Conservation (phyloP, 1,140 invertebrate genomes). For the Magallana ariakensis region DNA sequence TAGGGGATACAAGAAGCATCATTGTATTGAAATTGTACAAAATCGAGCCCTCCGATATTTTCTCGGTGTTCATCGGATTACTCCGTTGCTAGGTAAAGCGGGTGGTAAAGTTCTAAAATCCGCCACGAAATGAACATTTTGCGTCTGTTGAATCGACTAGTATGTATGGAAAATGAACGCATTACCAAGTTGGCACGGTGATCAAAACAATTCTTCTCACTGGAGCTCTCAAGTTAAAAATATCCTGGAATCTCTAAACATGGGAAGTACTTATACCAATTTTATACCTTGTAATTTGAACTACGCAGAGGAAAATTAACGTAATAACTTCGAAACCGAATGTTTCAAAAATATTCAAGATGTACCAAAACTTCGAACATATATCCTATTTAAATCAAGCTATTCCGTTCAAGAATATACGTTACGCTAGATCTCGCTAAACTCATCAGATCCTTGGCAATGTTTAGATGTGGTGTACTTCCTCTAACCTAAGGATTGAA, state of each 20-base stretch:
- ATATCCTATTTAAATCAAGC: neutral
- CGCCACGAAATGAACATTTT: slow-evolving; percentile 48
- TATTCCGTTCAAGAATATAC: neutral
- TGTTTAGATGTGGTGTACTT: slow-evolving; percentile 18
- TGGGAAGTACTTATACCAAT: no score
- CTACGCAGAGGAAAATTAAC: no score
- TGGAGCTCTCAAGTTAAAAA: no score
- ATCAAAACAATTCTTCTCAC: no score
- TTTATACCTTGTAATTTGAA: no score
- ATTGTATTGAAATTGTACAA: slow-evolving; percentile 52
- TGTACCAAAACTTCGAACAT: neutral
- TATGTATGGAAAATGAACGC: no score
- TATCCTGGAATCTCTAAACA: no score
- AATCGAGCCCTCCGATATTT: slow-evolving; percentile 51
- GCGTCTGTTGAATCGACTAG: neutral
- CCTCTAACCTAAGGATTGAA: neutral
- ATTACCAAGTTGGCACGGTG: no score
- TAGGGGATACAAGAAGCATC: slow-evolving; percentile 45
- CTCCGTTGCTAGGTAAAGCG: slow-evolving; percentile 50
- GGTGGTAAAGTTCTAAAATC: slow-evolving; percentile 52
- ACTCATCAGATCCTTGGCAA: neutral
- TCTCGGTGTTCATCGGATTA: slow-evolving; percentile 54
- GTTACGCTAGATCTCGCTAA: neutral
- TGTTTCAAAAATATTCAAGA: no score
- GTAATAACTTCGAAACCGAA: no score